Evolutionary conservation across 2,797 vertebrate species (phyloP), one percentile per base, ranked within the genome.

Genomic region (Neomorphus geoffroyi): DNA sequence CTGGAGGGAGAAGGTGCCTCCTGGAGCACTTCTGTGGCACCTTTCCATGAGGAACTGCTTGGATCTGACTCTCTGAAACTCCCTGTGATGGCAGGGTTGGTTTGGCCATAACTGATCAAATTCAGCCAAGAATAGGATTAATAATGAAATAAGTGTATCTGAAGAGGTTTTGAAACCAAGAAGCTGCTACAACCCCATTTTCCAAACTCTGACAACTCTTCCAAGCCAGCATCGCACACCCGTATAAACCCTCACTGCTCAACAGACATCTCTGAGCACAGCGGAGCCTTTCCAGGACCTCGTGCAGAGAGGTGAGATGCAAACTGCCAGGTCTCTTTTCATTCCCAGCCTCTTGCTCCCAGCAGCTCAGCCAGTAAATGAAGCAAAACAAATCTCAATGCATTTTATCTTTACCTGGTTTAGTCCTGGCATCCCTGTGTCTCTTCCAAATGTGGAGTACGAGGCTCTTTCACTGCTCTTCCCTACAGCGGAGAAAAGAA

Each of bases 391-490:
- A 27, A 67, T 45, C 33, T 56, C 57, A 18, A 4, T 2, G 24
- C 4, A 8, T 69, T 64, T 82, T 26, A 21, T 80, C 6, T 0
- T 97, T 97, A 98, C 98, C 98, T 98, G 98, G 87, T 96, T 97
- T 58, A 98, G 88, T 50, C 96, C 58, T 5, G 98, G 94, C 48
- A 97, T 97, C 86, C 98, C 96, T 39, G 99, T 91, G 86, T 99
- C 99, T 96, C 98, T 98, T 95, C 98, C 98, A 27, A 99, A 99
- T 3, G 98, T 96, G 80, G 98, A 92, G 69, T 99, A 99, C 0
- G 98, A 87, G 45, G 98, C 97, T 92, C 99, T 98, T 95, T 99
- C 99, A 17, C 98, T 96, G 64, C 96, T 94, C 98, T 99, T 99
- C 97, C 99, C 99, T 99, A 90, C 1, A 84, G 70, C 8, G 60